Evolutionary conservation across 64 coral and sea anemone genomes (phyloP), one percentile per base, ranked within the genome.

Genomic region (Orbicella faveolata): DNA sequence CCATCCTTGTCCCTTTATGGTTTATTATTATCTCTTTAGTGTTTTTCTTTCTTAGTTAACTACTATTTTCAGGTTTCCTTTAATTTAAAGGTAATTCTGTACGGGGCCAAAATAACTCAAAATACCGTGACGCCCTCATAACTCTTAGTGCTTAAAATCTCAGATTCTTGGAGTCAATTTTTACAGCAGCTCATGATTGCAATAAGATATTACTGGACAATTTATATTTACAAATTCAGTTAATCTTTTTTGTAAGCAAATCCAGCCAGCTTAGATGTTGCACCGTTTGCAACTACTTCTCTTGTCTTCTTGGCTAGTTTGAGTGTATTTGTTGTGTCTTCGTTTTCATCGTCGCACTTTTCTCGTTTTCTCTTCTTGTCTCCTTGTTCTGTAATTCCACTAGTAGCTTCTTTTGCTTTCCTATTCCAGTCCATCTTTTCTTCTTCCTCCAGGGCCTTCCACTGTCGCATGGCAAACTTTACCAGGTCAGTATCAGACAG

Each of bases 401-500:
- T 57, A 8, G 80, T 64, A n/a, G 68, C 53, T 7, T 55, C 89
- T 39, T 86, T 87, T 57, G 92, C 95, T 55, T 81, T 90, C 10
- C 91, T 89, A 83, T 97, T 97, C 95, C 95, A 97, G 13, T 89
- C 81, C 2, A 61, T 20, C 52, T 97, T 97, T 9, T 97, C 88
- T 19, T 83, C 83, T 23, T 85, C 67, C 7, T 75, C 55, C 3
- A 97, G 80, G 73, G 79, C 84, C 59, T 90, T 93, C 95, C 95
- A 97, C 63, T 77, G 61, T 35, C 90, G 87, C 78, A 97, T 90
- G 14, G 95, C 88, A 76, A 88, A 34, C 54, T 94, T 97, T 1
- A 97, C 77, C 17, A 97, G 39, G 21, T 97, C 92, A 6, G 25
- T 68, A 48, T 88, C 92, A 16, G 83, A 30, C 9, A 89, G 68